Conservation (phyloP, 2,113 vertebrate species). For the Cynocephalus volans region DNA sequence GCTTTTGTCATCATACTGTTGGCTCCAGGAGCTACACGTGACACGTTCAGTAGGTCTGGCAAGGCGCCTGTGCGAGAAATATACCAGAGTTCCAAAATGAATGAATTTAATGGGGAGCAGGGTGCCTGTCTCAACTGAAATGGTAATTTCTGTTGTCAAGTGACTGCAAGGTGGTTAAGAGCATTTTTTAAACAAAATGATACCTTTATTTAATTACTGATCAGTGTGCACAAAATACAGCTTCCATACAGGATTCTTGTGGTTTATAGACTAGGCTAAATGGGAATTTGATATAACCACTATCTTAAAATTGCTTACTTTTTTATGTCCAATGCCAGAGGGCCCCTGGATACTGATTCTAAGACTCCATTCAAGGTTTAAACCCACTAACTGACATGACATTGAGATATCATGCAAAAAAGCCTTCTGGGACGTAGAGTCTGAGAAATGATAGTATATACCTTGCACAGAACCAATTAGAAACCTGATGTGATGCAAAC, state of each 20-base stretch:
- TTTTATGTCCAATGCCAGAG: background rate
- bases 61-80: background rate
- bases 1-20: background rate
- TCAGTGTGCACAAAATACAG: background rate
- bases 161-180: background rate
- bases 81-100: background rate
- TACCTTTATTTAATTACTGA: conserved; percentile 25
- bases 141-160: background rate
- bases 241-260: background rate
- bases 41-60: background rate
- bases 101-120: background rate
- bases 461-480: background rate
- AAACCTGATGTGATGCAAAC: background rate
- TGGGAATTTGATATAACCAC: background rate
- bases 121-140: background rate
- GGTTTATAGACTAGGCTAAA: background rate
- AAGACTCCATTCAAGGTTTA: background rate
- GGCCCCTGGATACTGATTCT: background rate
- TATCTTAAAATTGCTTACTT: conserved; percentile 9
- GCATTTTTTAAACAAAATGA: background rate
- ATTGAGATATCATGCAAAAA: background rate
- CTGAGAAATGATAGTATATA: background rate
- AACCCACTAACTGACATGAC: background rate
- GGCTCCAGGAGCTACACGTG: background rate
- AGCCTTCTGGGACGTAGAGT: background rate